Base-by-base conservation (phyloP, 2,113 vertebrate genomes). In the Vimba vimba region DNA sequence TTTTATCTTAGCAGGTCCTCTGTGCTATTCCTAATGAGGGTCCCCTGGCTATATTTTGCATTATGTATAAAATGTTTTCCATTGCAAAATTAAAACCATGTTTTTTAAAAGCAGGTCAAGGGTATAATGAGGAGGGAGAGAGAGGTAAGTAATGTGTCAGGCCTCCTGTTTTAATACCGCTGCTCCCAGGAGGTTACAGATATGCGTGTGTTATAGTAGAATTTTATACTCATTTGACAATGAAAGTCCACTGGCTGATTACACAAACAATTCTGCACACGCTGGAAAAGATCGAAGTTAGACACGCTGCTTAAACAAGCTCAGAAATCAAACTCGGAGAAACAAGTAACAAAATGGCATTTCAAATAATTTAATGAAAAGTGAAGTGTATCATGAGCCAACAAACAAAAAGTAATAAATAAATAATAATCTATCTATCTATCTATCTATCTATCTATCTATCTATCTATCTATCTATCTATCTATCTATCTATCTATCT, bases 91-190 rank as follows among this genome's bases (percentile, higher is more conserved):
- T 17, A 80, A 79, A 83, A 57, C 13, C 52, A 79, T 2, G 4
- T 71, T 82, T 79, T 85, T 69, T 83, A 27, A 88, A 92, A 89
- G 87, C 69, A 88, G 74, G 81, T 87, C 69, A 88, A 68, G 86
- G 78, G 87, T 21, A 89, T 91, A 92, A 92, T 89, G 89, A 91
- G 90, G 90, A 89, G 87, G 79, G 59, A 89, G 87, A 90, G 90
- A 91, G 91, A 88, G 82, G 9, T 55, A 82, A 76, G 85, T 91
- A 91, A 92, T 88, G 91, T 89, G 86, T 86, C 84, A 57, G 85
- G 64, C 71, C 71, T 91, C 64, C 17, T 83, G 62, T 64, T 88
- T 90, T 85, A 89, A 90, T 33, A 84, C 27, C 52, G 15, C 4
- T 27, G 89, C 80, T 89, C 87, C 87, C 68, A 1, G 39, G 59